Evolutionary conservation across 1,140 invertebrate genomes (phyloP).

Genomic region (Centruroides vittatus): DNA sequence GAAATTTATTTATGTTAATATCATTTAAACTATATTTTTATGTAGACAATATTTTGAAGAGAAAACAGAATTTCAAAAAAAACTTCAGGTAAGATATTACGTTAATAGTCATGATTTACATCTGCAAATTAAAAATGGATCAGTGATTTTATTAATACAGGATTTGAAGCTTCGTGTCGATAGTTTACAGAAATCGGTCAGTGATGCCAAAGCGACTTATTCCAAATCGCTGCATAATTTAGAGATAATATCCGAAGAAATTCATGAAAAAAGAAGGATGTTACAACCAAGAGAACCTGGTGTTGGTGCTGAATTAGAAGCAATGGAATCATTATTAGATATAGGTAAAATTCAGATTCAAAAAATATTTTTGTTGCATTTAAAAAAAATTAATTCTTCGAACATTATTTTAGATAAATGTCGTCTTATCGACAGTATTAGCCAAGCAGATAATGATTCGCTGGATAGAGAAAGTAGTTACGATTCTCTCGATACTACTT

Average conservation of each 20-base stretch:
- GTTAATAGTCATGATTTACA: too few species aligned
- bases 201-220: conserved; percentile 32
- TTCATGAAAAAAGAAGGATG: conserved; percentile 29
- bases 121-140: too few species aligned
- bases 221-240: conserved; percentile 31
- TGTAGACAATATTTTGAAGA: conserved; percentile 39
- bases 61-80: conserved; percentile 31
- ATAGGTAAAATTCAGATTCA: too few species aligned
- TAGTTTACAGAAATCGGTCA: conserved; percentile 32
- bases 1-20: too few species aligned
- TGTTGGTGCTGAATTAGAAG: conserved; percentile 57
- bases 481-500: too few species aligned
- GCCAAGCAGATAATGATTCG: too few species aligned
- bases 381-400: too few species aligned
- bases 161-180: conserved; percentile 32
- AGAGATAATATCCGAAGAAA: conserved; percentile 42
- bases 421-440: too few species aligned
- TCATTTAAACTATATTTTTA: conserved; percentile 3
- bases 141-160: conserved; percentile 15
- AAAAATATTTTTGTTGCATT: too few species aligned
- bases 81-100: conserved; percentile 25
- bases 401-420: too few species aligned
- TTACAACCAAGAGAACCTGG: conserved; percentile 59
- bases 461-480: too few species aligned
- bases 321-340: background rate